Evolutionary conservation across 2,113 vertebrate species (phyloP), one percentile per base, ranked within the genome.

Genomic region (Tupaia tana): DNA sequence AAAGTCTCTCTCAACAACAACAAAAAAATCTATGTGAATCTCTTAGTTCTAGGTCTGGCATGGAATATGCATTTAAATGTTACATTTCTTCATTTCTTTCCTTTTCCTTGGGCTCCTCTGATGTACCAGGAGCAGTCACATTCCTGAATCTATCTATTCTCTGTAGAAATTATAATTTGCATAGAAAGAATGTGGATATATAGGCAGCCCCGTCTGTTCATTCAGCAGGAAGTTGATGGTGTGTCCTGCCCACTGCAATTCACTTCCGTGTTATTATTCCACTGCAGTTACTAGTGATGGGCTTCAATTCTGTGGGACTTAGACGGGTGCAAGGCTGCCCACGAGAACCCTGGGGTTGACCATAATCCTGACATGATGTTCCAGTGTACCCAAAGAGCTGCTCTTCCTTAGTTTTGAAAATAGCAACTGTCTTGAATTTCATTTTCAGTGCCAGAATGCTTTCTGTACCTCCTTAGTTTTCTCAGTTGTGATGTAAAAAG

Each of bases 271-370:
- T 43, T 4, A 14, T 16, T 12, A 18, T 24, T 18, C 63, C 71
- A 14, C 27, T 1, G 24, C 6, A 7, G 9, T 31, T 9, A 3
- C 6, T 13, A 0, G 0, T 19, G 24, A n/a, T 0, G 0, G 9
- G 7, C 15, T 0, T 31, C 29, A 9, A 2, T 7, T 85, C 31
- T 10, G 2, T 2, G 15, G 52, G 43, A 61, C 1, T 0, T 1
- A 12, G 29, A n/a, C 4, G 54, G 54, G 16, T 6, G 64, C 14
- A 15, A 0, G 0, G 0, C 1, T 70, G 3, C 4, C 13, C 22
- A 19, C 64, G 2, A 16, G 6, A 58, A n/a, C n/a, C 56, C 8
- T 2, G 19, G 29, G 7, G 19, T 31, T 56, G 1, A 11, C 31
- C 0, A 1, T 43, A 19, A 18, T 7, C 71, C 75, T 34, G 9